These are phyloP conservation scores for Pocillopora grandis DNA, from an alignment of 92 coral and sea anemone genomes.

Conservation along the genomic window DNA sequence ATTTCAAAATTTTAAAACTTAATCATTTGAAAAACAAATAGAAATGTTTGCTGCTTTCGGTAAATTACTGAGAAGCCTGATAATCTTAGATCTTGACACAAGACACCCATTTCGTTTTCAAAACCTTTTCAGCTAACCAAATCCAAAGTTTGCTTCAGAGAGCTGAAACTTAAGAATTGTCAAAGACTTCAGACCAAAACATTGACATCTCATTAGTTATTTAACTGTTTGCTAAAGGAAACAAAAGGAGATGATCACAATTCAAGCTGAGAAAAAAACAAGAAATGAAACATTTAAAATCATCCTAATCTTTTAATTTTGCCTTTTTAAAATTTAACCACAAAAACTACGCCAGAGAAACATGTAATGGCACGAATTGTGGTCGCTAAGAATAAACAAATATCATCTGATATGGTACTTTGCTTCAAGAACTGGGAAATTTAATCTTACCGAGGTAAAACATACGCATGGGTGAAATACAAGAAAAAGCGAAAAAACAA, in stretches of 20 bases:
- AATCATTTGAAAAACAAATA: too few species aligned
- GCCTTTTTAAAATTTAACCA: background rate
- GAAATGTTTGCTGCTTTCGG: too few species aligned
- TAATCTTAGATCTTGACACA: background rate
- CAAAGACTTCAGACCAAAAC: constrained; percentile 6
- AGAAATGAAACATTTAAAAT: background rate
- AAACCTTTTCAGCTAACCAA: background rate
- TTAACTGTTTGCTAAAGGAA: constrained; percentile 33
- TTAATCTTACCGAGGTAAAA: too few species aligned
- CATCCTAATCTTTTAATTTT: constrained; percentile 9
- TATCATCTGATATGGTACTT: background rate
- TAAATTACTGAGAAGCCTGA: background rate
- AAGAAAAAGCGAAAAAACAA: background rate
- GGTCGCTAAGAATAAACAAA: constrained; percentile 11
- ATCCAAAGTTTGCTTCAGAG: background rate
- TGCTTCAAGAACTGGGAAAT: background rate
- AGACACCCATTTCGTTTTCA: background rate
- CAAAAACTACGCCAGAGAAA: background rate
- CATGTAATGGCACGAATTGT: background rate
- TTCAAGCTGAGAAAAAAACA: background rate
- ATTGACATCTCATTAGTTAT: constrained; percentile 10
- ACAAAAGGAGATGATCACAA: background rate
- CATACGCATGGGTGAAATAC: background rate
- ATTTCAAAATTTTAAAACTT: too few species aligned
- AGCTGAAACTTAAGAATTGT: constrained; percentile 1